Percentiles rank a stretch among this genome's conserved stretches.
phyloP scores from a whole-genome alignment of 2,888 invertebrate species.

The Caenorhabditis sp. region DNA sequence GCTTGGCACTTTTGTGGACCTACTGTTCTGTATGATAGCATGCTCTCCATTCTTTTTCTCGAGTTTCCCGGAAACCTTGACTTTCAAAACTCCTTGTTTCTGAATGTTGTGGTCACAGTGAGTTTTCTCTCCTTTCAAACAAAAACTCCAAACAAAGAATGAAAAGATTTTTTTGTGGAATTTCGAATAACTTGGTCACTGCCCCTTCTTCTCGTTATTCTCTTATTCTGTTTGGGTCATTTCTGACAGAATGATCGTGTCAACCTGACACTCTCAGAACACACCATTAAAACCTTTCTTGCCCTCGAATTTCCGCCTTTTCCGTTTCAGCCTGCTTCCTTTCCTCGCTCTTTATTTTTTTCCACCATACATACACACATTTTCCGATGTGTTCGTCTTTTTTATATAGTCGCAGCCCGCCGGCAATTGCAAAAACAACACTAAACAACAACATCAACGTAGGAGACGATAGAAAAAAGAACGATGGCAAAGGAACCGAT shows the following conservation, averaged over 20 bases:
- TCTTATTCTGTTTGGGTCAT: constrained; percentile 45
- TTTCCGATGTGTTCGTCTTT: constrained; percentile 34
- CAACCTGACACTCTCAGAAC: constrained; percentile 37
- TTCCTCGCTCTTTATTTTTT: not conserved
- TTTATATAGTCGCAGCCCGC: constrained; percentile 45
- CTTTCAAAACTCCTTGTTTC: not conserved
- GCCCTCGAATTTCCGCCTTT: constrained; percentile 14
- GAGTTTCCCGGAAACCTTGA: not conserved
- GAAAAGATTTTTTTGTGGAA: constrained; percentile 28
- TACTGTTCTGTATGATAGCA: not conserved
- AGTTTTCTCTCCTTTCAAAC: constrained; percentile 8
- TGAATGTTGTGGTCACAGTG: constrained; percentile 15
- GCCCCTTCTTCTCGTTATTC: constrained; percentile 36
- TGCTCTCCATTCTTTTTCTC: not conserved
- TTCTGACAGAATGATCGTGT: constrained; percentile 39
- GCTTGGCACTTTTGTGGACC: too few relatives aligned
- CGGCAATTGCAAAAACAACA: constrained; percentile 53
- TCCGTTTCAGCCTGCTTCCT: constrained; percentile 31
- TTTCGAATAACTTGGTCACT: constrained; percentile 48
- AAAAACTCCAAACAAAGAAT: constrained; percentile 26
- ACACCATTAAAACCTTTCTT: constrained; percentile 40
- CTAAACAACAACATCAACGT: constrained; percentile 52
- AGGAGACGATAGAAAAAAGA: constrained; percentile 1
- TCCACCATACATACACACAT: constrained; percentile 11
- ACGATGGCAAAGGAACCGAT: constrained; percentile 39